These are phyloP conservation scores for Eudemis profundana DNA, from an alignment of 2,888 invertebrate genomes.

Conservation along the genomic window DNA sequence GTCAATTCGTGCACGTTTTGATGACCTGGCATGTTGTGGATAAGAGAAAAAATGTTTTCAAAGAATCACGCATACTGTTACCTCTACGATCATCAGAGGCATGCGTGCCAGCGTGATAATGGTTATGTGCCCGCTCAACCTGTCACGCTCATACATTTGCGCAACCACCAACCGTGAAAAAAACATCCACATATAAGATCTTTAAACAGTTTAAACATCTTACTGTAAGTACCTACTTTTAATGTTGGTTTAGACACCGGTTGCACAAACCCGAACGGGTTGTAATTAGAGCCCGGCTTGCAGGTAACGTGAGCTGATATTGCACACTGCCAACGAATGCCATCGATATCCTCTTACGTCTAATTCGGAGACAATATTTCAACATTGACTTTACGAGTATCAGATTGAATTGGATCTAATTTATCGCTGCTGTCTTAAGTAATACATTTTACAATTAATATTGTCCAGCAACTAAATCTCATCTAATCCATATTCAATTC, in stretches of 20 bases:
- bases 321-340: conserved; percentile 46
- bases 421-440: conserved; percentile 24
- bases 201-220: conserved; percentile 56
- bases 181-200: conserved; percentile 59
- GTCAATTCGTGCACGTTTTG: conserved; percentile 17
- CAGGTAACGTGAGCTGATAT: conserved; percentile 50
- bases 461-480: conserved; percentile 8
- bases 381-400: conserved; percentile 30
- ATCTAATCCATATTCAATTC: conserved; percentile 29
- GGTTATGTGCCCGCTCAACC: conserved; percentile 53
- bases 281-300: conserved; percentile 50
- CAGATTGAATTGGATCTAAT: conserved; percentile 24
- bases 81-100: conserved; percentile 50
- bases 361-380: conserved; percentile 46
- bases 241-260: conserved; percentile 28
- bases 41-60: conserved; percentile 28
- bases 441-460: background rate
- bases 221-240: conserved; percentile 17
- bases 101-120: conserved; percentile 56
- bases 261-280: conserved; percentile 48
- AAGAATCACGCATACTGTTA: conserved; percentile 43
- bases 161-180: conserved; percentile 62
- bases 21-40: conserved; percentile 10
- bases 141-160: conserved; percentile 57
- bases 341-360: conserved; percentile 50